These are phyloP conservation scores for Poecilobothrus nobilitatus DNA, from an alignment of 2,888 invertebrate species.

Conservation along the genomic window DNA sequence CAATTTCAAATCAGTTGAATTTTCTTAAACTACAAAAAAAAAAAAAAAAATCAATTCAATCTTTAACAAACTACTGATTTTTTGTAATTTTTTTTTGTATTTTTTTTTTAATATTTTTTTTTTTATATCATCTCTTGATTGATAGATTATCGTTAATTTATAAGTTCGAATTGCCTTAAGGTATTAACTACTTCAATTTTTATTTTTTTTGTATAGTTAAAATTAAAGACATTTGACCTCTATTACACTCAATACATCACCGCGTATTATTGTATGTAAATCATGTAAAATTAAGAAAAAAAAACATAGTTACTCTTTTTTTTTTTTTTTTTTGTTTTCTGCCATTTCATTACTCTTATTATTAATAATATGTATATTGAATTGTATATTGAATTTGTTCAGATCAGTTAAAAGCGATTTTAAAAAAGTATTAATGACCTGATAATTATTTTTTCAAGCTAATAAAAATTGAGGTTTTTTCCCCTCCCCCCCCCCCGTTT, in stretches of 20 bases:
- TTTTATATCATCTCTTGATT: not conserved
- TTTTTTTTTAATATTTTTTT: no score
- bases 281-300: not conserved
- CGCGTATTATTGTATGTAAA: not conserved
- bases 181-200: not conserved
- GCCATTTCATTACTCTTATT: not conserved
- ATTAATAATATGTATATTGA: not conserved
- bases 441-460: conserved; percentile 2
- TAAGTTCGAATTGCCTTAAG: not conserved
- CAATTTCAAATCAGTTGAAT: no score
- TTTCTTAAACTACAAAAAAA: no score
- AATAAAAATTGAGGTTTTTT: not conserved
- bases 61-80: not conserved
- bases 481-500: not conserved
- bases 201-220: not conserved
- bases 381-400: not conserved
- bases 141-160: conserved; percentile 1
- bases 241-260: not conserved
- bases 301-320: not conserved
- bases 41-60: no score
- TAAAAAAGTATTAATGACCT: not conserved
- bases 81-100: not conserved
- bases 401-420: not conserved
- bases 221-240: not conserved
- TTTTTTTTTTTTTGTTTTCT: not conserved